Percentiles rank a stretch among this genome's conserved stretches.
Conservation (phyloP, 2,888 invertebrate species). For the Ariolimax columbianus region DNA sequence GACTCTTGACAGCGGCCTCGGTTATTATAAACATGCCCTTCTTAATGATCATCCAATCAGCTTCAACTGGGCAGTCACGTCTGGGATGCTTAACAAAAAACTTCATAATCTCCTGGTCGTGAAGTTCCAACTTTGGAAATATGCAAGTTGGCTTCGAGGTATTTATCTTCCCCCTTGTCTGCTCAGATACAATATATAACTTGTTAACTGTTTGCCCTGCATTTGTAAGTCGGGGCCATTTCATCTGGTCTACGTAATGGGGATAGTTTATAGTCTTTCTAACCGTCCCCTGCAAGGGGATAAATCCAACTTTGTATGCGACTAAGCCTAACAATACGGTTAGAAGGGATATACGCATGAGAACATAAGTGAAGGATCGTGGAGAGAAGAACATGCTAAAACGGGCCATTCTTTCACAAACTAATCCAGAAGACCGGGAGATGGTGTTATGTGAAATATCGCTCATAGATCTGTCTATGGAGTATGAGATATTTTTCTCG, state of each 20-base stretch:
- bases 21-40: neutral
- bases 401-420: neutral
- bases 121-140: constrained; percentile 20
- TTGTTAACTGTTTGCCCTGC: neutral
- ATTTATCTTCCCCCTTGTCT: neutral
- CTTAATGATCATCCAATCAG: constrained; percentile 16
- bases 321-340: constrained; percentile 76
- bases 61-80: neutral
- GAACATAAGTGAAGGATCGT: neutral
- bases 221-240: neutral
- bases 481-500: no score
- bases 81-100: constrained; percentile 5
- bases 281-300: neutral
- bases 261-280: neutral
- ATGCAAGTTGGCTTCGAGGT: neutral
- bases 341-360: constrained; percentile 78
- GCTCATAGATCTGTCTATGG: no score
- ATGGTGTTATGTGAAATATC: no score
- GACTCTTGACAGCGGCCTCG: neutral
- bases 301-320: constrained; percentile 8
- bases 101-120: constrained; percentile 34
- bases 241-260: neutral
- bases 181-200: neutral
- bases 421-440: neutral
- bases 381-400: neutral